Percentiles rank a stretch among this genome's conserved stretches.
Conservation (phyloP, 2,888 invertebrate genomes). For the Acanthosepion pharaonis region DNA sequence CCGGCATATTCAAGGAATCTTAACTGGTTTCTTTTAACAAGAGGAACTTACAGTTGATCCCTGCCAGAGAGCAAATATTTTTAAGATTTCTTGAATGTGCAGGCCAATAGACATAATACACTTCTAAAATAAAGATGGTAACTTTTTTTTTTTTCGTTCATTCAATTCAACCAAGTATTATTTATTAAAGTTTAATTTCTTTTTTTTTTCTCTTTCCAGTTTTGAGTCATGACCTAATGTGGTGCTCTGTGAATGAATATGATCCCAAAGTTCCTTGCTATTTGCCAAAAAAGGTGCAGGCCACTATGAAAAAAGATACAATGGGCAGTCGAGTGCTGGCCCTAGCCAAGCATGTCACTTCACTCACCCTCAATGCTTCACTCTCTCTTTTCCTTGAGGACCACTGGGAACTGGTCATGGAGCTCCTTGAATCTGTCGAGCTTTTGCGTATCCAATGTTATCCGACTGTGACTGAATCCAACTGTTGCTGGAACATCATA, state of each 20-base stretch:
- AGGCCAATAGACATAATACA: no score
- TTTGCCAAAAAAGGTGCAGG: constrained; percentile 39
- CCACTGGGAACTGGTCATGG: background rate
- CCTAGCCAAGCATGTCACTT: background rate
- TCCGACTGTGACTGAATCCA: background rate
- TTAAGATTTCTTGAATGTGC: no score
- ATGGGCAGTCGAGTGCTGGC: constrained; percentile 34
- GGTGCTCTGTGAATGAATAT: constrained; percentile 42
- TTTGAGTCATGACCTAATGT: constrained; percentile 42
- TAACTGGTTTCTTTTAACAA: no score
- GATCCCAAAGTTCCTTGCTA: constrained; percentile 38
- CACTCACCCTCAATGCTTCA: background rate
- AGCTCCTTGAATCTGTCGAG: background rate
- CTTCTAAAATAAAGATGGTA: no score
- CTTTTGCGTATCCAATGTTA: background rate
- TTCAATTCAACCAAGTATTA: no score
- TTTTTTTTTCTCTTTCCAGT: background rate
- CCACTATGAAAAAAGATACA: constrained; percentile 24
- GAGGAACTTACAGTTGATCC: no score
- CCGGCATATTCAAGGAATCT: no score
- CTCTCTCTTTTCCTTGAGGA: constrained; percentile 23
- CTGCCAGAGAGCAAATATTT: no score
- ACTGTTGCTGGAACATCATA: constrained; percentile 43
- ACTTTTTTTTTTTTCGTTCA: no score
- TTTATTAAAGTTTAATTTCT: background rate